Evolutionary conservation across 2,888 invertebrate species (phyloP).

Genomic region (Rotaria sp.): DNA sequence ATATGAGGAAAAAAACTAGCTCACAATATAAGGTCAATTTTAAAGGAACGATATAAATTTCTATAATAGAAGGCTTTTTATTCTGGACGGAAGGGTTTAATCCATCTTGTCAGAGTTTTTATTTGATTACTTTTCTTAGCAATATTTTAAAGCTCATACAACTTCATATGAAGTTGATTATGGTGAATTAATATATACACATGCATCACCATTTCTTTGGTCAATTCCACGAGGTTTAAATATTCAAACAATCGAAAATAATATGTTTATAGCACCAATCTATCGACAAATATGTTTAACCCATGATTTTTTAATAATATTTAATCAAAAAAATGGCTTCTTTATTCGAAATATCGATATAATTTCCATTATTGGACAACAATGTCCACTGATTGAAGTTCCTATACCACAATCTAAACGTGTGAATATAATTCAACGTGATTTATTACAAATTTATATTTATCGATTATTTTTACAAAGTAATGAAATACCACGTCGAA

Average conservation of each 20-base stretch:
- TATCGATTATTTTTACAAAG: slow-evolving; percentile 95
- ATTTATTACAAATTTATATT: slow-evolving; percentile 86
- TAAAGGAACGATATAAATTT: too few species aligned
- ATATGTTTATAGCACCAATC: slow-evolving; percentile 90
- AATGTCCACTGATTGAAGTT: slow-evolving; percentile 92
- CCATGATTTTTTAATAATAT: slow-evolving; percentile 83
- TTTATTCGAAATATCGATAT: background rate
- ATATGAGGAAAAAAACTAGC: too few species aligned
- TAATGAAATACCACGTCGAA: slow-evolving; percentile 75
- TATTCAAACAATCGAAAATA: slow-evolving; percentile 89
- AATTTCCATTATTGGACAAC: slow-evolving; percentile 80
- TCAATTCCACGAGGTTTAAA: slow-evolving; percentile 85
- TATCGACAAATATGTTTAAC: slow-evolving; percentile 72
- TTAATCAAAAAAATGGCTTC: slow-evolving; percentile 64
- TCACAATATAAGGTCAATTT: too few species aligned
- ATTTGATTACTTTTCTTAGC: slow-evolving; percentile 54
- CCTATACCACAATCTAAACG: slow-evolving; percentile 97
- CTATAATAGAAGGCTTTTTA: too few species aligned
- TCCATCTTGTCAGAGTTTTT: too few species aligned
- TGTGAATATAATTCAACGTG: slow-evolving; percentile 91
- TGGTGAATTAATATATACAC: slow-evolving; percentile 92
- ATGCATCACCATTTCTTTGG: slow-evolving; percentile 92
- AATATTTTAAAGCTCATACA: slow-evolving; percentile 32
- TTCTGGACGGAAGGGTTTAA: too few species aligned
- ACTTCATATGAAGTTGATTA: slow-evolving; percentile 43